A percentile compares a stretch with the other conserved stretches of the same genome.
These are phyloP conservation scores for Dreissena polymorpha DNA, from an alignment of 1,140 invertebrate species.

Conservation along the genomic window DNA sequence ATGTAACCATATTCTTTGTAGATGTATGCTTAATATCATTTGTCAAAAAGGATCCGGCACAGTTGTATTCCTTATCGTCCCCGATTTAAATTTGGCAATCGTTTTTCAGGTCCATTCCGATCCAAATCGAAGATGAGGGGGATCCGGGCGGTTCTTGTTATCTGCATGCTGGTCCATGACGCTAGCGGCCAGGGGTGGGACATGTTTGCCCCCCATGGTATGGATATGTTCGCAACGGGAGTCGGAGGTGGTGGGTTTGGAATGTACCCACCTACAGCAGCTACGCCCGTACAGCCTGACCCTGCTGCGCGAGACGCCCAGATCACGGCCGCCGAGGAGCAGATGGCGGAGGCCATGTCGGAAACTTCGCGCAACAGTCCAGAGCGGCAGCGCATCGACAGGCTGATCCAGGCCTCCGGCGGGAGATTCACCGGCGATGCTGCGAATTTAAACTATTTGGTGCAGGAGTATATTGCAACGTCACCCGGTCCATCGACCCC, in stretches of 20 bases:
- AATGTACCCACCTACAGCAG: background rate
- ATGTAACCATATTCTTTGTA: no score
- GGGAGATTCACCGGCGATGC: constrained; percentile 28
- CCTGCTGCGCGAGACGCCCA: constrained; percentile 5
- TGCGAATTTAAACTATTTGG: constrained; percentile 32
- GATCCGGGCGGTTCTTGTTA: background rate
- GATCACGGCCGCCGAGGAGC: constrained; percentile 38
- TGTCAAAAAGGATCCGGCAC: no score
- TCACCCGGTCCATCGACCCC: constrained; percentile 13
- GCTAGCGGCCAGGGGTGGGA: background rate
- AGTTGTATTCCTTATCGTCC: no score
- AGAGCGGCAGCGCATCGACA: constrained; percentile 35
- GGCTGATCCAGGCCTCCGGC: constrained; percentile 32
- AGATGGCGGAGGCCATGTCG: constrained; percentile 45
- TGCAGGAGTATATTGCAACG: constrained; percentile 21
- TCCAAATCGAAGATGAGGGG: background rate
- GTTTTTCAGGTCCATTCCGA: background rate
- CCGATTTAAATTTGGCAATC: background rate
- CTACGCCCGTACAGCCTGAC: background rate
- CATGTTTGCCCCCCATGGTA: background rate
- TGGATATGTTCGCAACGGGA: constrained; percentile 1
- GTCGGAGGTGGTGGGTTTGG: background rate
- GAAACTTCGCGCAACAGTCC: constrained; percentile 39
- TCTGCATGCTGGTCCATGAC: background rate
- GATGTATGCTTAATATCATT: no score